Conservation (phyloP, 2,113 vertebrate species). For the Agapornis roseicollis region DNA sequence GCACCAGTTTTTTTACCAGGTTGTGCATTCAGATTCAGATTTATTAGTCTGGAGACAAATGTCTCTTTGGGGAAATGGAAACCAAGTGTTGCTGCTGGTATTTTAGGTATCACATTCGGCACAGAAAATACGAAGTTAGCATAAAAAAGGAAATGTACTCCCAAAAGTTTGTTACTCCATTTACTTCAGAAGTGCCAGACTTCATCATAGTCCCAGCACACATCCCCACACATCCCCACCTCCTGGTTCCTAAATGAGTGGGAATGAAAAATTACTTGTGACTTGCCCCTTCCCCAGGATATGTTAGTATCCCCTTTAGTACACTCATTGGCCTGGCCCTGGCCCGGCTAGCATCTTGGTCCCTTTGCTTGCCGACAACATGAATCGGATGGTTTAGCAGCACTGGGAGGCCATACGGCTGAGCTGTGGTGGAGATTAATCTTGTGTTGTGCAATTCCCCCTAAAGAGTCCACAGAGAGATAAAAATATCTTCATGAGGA, state of each 20-base stretch:
- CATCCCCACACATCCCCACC: not conserved
- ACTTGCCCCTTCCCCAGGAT: not conserved
- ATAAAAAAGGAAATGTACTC: not conserved
- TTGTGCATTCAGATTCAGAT: not conserved
- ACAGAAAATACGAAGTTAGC: not conserved
- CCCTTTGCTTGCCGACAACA: not conserved
- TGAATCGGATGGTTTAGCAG: not conserved
- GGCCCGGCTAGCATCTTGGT: not conserved
- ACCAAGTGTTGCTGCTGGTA: constrained; percentile 15
- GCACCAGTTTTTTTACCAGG: not conserved
- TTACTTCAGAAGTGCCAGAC: not conserved
- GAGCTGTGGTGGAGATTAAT: accelerated
- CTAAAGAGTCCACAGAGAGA: not conserved
- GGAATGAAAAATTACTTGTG: not conserved
- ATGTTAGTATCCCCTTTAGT: not conserved
- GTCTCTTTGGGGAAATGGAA: constrained; percentile 9
- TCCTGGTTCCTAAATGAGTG: not conserved
- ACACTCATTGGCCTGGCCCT: not conserved
- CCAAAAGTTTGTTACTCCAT: not conserved
- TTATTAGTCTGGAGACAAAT: constrained; percentile 39
- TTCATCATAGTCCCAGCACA: not conserved
- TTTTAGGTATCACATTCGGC: not conserved
- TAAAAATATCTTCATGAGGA: not conserved
- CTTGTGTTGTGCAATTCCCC: not conserved
- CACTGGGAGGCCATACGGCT: accelerated